phyloP scores from a whole-genome alignment of 2,888 invertebrate genomes.

The Melanchra persicariae region DNA sequence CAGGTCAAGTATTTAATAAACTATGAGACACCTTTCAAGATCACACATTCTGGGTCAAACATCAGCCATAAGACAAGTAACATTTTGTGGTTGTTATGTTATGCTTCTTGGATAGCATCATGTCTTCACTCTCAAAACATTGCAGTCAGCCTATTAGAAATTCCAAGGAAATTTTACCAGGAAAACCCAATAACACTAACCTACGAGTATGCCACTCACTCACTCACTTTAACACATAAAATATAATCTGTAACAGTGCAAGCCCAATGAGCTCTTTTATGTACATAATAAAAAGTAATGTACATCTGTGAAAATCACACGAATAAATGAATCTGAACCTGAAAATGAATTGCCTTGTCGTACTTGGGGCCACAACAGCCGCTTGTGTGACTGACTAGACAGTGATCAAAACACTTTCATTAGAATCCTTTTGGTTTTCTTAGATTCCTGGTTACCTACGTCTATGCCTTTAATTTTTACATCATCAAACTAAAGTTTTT shows the following conservation, averaged over 20 bases:
- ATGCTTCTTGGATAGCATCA: not conserved
- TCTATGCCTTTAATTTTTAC: not conserved
- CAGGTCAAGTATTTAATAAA: slow-evolving; percentile 7
- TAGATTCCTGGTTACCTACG: slow-evolving; percentile 9
- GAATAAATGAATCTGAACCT: too few species aligned
- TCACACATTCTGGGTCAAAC: slow-evolving; percentile 27
- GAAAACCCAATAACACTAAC: not conserved
- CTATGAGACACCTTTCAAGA: not conserved
- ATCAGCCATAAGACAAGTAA: not conserved
- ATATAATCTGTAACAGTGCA: too few species aligned
- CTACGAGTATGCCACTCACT: too few species aligned
- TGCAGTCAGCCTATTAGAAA: not conserved
- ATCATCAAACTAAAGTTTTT: not conserved
- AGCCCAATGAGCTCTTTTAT: too few species aligned
- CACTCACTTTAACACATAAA: too few species aligned
- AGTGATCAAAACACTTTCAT: not conserved
- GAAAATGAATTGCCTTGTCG: too few species aligned
- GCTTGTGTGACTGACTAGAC: not conserved
- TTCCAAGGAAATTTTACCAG: not conserved
- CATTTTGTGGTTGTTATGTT: too few species aligned
- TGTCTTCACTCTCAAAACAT: not conserved
- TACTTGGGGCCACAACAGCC: not conserved
- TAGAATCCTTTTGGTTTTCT: not conserved
- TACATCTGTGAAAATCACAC: too few species aligned
- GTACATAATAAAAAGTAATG: too few species aligned